Evolutionary conservation across 2,113 vertebrate species (phyloP), one percentile per base, ranked within the genome.

Genomic region (Oreochromis niloticus): DNA sequence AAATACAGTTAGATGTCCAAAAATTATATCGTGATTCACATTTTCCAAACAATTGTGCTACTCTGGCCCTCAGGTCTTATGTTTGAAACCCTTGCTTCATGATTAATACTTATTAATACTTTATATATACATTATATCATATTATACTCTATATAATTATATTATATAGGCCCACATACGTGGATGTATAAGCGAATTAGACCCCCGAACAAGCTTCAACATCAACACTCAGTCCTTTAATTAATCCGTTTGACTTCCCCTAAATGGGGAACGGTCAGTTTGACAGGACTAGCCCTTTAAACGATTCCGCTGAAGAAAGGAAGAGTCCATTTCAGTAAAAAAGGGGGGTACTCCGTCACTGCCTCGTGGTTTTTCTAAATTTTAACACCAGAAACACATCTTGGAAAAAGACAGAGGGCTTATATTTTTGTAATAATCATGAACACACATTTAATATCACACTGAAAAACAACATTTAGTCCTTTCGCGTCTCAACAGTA

Each of bases 221-320:
- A 30, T 24, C 80, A 50, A 34, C n/a, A 13, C 14, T 7, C 9
- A 39, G 12, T 39, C 7, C 3, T 6, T 13, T 17, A 80, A 41
- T 66, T 9, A 55, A 82, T 68, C 30, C 2, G 24, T 50, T 82
- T 56, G 13, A 78, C 22, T 57, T 24, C 41, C 19, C 43, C 39
- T 55, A 73, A 81, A 86, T 86, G 59, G 27, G 17, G 12, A 22
- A 34, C 7, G 3, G 63, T 55, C 82, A 36, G 81, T 93, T 94
- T 95, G 83, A 93, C 85, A 85, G 79, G 63, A 90, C 89, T 93
- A 66, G 24, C 83, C 75, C 95, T 95, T 96, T 96, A 95, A 95
- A 93, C 55, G 68, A 50, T 30, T 88, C 89, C 87, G 30, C 78
- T 52, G 12, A 16, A 85, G 22, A 68, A 32, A 24, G 93, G 96